These are phyloP conservation scores for Drosophila ananassae DNA, from an alignment of 1,140 invertebrate genomes.

Conservation along the genomic window DNA sequence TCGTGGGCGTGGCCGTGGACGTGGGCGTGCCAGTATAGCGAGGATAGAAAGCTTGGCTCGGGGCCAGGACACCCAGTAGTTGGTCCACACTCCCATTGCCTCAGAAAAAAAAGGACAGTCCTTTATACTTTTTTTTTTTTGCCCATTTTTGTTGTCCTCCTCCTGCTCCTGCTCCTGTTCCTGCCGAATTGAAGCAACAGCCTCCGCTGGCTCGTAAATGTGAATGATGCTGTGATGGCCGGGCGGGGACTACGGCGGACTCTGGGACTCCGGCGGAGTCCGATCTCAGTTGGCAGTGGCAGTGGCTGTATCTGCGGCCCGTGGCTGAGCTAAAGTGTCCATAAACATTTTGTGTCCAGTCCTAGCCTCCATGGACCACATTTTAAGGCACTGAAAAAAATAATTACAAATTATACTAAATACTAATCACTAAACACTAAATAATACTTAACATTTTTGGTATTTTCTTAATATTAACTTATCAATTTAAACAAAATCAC, in stretches of 20 bases:
- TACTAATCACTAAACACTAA: background rate
- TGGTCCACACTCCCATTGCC: background rate
- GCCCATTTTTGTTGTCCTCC: background rate
- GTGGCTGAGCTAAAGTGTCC: conserved; percentile 65
- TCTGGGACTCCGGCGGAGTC: conserved; percentile 16
- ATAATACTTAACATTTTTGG: background rate
- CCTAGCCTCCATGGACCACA: conserved; percentile 3
- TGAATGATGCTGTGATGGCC: conserved; percentile 75
- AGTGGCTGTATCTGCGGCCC: conserved; percentile 5
- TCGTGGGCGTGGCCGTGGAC: background rate
- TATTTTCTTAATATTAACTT: background rate
- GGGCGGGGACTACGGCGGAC: conserved; percentile 45
- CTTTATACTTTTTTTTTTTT: background rate
- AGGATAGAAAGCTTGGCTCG: background rate
- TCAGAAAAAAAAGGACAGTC: conserved; percentile 6
- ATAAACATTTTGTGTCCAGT: conserved; percentile 72
- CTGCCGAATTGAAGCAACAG: conserved; percentile 54
- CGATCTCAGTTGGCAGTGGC: background rate
- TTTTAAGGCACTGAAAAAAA: background rate
- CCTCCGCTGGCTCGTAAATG: conserved; percentile 63
- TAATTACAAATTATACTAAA: too few relatives aligned
- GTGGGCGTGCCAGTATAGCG: too few relatives aligned
- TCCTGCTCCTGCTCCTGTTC: too few relatives aligned
- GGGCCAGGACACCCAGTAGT: background rate
- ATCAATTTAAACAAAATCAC: background rate